Evolutionary conservation across 2,113 vertebrate genomes (phyloP).

Genomic region (Marcusenius ussheri): DNA sequence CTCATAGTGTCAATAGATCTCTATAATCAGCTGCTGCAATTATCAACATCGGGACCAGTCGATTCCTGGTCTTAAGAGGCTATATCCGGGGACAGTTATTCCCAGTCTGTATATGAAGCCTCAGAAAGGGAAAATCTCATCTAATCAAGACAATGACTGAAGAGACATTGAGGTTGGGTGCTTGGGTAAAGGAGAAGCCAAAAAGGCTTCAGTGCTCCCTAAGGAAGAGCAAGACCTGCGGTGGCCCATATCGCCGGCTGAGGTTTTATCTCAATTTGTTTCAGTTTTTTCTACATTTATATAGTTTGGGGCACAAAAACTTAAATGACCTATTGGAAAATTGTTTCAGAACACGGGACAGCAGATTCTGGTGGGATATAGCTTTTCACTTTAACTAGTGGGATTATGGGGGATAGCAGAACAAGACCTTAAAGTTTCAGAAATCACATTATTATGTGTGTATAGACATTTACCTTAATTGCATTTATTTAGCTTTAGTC

Average conservation of each 20-base stretch:
- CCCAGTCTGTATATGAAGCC: neutral
- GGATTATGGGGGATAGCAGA: neutral
- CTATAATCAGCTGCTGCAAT: neutral
- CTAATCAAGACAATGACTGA: neutral
- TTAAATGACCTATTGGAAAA: neutral
- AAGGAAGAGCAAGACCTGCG: neutral
- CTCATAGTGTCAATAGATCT: neutral
- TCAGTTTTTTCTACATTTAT: neutral
- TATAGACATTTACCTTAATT: neutral
- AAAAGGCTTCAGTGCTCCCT: neutral
- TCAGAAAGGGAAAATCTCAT: neutral
- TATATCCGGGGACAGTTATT: neutral
- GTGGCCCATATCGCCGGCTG: neutral
- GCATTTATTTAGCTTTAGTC: neutral
- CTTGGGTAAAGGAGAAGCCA: neutral
- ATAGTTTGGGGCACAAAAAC: neutral
- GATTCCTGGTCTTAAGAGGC: no score
- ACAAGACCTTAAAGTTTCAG: neutral
- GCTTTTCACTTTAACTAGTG: neutral
- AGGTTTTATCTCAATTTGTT: neutral
- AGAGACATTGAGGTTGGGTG: neutral
- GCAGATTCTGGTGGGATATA: neutral
- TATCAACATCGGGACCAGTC: neutral
- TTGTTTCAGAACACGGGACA: neutral
- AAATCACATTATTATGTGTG: neutral